Conservation (phyloP, 2,113 vertebrate species). For the Psophia crepitans region DNA sequence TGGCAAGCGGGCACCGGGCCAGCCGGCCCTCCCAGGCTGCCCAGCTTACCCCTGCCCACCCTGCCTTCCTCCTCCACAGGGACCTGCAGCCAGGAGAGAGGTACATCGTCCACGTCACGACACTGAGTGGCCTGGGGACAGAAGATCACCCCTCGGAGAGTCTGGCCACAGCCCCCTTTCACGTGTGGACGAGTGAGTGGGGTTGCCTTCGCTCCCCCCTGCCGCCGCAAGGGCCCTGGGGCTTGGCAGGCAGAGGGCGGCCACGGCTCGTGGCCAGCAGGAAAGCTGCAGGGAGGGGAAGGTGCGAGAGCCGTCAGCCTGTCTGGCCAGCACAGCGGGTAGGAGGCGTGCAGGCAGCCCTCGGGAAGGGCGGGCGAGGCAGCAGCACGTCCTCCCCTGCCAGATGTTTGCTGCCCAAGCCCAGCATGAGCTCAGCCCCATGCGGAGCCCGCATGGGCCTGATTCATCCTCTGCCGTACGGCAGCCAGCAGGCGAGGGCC, state of each 20-base stretch:
- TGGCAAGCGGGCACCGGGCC: accelerated
- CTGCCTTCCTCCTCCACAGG: conserved; percentile 60
- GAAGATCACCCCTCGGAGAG: conserved; percentile 87
- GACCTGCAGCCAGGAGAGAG: conserved; percentile 86
- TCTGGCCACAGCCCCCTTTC: conserved; percentile 80
- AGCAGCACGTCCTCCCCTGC: background rate
- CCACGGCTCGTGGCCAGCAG: accelerated
- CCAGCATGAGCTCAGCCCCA: background rate
- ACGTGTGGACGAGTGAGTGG: conserved; percentile 90
- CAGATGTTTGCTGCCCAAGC: background rate
- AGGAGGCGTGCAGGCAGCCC: background rate
- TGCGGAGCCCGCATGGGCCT: accelerated
- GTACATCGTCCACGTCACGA: conserved; percentile 82
- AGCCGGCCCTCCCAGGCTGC: background rate
- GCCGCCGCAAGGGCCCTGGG: background rate
- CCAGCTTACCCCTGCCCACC: background rate
- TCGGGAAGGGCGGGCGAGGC: background rate
- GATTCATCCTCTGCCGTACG: background rate
- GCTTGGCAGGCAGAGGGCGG: background rate
- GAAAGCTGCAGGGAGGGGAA: background rate
- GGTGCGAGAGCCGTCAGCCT: background rate
- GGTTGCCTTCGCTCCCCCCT: accelerated
- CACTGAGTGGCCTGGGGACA: conserved; percentile 82
- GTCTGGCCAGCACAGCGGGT: background rate
- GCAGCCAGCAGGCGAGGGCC: background rate